Evolutionary conservation across 2,888 invertebrate genomes (phyloP), one percentile per base, ranked within the genome.

Genomic region (Synanthedon tipuliformis): DNA sequence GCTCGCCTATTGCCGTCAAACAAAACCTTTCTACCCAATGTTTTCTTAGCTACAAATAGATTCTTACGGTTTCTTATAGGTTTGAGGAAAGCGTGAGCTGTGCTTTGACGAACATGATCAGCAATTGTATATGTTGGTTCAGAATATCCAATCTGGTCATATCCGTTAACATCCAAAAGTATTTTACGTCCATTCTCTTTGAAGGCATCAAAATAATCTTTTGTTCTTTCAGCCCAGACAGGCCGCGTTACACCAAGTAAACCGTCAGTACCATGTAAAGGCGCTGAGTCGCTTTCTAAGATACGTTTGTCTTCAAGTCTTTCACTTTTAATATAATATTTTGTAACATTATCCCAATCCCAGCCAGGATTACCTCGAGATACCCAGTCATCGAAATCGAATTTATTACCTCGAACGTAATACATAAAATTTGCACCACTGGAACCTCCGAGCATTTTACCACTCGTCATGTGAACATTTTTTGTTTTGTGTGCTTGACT

Each of bases 371-470:
- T 15, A 5, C 51, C 51, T 7, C n/a, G 41, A 41, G 80, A 66
- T 4, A 75, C 62, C 58, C 92, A 77, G 54, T 88, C 80, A 1
- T 88, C 68, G 15, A 27, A 50, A 34, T 51, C 18, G 2, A 13
- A 13, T 41, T 51, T 51, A 15, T 51, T 51, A 16, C 51, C 51
- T 41, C 51, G 13, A 4, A 51, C 40, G 4, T 41, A 51, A 16
- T 1, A 51, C 51, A 51, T 51, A 41, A 40, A 51, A 15, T 51
- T 51, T 7, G 51, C 51, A 13, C 51, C 51, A 40, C 51, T 51
- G 12, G 16, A 41, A 15, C 51, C 51, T 10, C 51, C 51, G 2
- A 51, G 41, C 51, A 51, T 51, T 16, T 51, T 51, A 4, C 51
- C 51, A 13, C 51, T 40, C 8, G 40, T 40, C 51, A 51, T 15